phyloP scores from a whole-genome alignment of 2,888 invertebrate species.

The Cantharis nigra region DNA sequence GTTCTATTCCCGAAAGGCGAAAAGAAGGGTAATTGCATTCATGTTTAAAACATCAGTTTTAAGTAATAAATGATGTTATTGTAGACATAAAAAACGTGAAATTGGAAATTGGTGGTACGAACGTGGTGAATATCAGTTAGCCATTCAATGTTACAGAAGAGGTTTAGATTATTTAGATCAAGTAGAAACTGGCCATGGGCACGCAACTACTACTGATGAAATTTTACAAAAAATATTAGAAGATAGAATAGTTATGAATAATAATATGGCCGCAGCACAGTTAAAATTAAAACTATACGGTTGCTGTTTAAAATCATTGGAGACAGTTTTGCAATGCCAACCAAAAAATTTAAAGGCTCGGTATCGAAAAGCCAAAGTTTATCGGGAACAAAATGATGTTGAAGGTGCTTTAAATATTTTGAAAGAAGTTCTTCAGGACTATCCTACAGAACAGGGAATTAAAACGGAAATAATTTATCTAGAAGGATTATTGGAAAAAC shows the following conservation, averaged over 20 bases:
- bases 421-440: constrained; percentile 65
- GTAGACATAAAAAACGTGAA: constrained; percentile 75
- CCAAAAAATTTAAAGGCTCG: constrained; percentile 90
- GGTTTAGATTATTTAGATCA: constrained; percentile 83
- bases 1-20: constrained; percentile 70
- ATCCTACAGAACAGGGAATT: constrained; percentile 64
- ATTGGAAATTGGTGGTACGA: constrained; percentile 92
- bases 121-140: constrained; percentile 77
- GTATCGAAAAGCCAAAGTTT: constrained; percentile 80
- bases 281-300: constrained; percentile 85
- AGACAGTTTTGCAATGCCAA: constrained; percentile 80
- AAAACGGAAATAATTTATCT: constrained; percentile 57
- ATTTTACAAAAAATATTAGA: constrained; percentile 72
- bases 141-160: constrained; percentile 85
- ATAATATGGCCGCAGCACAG: constrained; percentile 92
- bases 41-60: not conserved
- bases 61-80: not conserved
- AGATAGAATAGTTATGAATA: constrained; percentile 82
- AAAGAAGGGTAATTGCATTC: constrained; percentile 69
- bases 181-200: constrained; percentile 65
- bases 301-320: constrained; percentile 81
- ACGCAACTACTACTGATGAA: constrained; percentile 58
- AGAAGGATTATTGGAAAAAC: constrained; percentile 47
- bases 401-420: constrained; percentile 70
- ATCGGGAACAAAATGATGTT: constrained; percentile 70